Percentiles rank a stretch among this genome's conserved stretches.
Evolutionary conservation across 2,113 vertebrate species (phyloP).

Genomic region (Mormyrus iriodes): DNA sequence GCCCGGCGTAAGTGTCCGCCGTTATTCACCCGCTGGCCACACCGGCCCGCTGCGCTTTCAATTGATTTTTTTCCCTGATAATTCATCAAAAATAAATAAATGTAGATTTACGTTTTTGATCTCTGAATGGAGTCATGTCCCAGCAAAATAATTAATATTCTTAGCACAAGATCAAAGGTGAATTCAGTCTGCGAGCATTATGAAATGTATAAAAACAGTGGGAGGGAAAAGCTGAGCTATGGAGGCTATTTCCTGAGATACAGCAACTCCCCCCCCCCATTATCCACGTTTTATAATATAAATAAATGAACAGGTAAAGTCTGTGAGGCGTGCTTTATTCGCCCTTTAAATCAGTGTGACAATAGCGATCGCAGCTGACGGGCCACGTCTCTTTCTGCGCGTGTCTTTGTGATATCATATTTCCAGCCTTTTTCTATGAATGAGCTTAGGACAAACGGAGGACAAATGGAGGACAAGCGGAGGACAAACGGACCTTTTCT

Average conservation of each 20-base stretch:
- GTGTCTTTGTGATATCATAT: constrained; percentile 41
- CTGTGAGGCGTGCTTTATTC: constrained; percentile 22
- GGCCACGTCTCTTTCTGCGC: constrained; percentile 40
- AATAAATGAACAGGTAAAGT: neutral
- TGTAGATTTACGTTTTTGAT: constrained; percentile 14
- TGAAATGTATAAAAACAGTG: neutral
- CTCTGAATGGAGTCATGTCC: neutral
- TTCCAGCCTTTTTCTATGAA: constrained; percentile 44
- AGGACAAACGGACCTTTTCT: constrained; percentile 42
- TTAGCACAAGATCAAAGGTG: constrained; percentile 3
- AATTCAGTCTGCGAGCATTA: neutral
- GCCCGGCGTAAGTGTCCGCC: too few relatives aligned
- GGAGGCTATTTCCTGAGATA: neutral
- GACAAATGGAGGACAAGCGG: too few relatives aligned
- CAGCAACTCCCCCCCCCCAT: too few relatives aligned
- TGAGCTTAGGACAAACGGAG: constrained; percentile 50
- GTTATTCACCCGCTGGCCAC: too few relatives aligned
- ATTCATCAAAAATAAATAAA: constrained; percentile 2
- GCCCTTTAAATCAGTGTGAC: constrained; percentile 32
- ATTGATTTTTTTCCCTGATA: neutral
- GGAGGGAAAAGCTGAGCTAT: neutral
- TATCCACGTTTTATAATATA: neutral
- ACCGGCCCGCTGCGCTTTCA: neutral
- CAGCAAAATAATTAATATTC: neutral
- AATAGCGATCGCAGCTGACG: constrained; percentile 19